Conservation (phyloP, 2,888 invertebrate genomes). For the Chirona hameri region DNA sequence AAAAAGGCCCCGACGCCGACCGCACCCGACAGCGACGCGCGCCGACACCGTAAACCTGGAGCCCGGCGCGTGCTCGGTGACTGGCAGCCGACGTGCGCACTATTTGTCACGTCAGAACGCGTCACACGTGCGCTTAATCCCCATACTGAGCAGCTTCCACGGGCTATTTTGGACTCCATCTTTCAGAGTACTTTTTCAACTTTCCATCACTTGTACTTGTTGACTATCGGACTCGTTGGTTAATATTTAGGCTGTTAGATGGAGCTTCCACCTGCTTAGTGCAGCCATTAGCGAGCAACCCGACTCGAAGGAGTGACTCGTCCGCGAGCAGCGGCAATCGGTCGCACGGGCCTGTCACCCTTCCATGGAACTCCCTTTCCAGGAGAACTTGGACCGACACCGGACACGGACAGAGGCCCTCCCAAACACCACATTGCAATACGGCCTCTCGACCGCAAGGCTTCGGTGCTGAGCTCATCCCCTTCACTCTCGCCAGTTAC, state of each 20-base stretch:
- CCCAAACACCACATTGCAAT: no score
- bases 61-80: no score
- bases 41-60: neutral
- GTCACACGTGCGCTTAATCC: conserved; percentile 27
- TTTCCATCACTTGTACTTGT: conserved; percentile 66
- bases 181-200: conserved; percentile 66
- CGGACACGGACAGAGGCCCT: no score
- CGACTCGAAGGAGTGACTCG: conserved; percentile 53
- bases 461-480: no score
- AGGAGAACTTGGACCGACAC: no score
- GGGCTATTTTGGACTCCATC: conserved; percentile 60
- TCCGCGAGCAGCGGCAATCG: conserved; percentile 43
- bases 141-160: conserved; percentile 51
- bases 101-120: conserved; percentile 2
- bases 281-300: conserved; percentile 60
- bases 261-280: conserved; percentile 58
- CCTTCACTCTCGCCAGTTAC: neutral
- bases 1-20: no score
- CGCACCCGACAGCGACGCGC: neutral
- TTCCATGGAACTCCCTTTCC: neutral
- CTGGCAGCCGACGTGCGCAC: neutral
- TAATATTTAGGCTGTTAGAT: conserved; percentile 58
- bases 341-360: conserved; percentile 6
- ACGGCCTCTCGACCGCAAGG: no score
- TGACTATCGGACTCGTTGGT: conserved; percentile 62